Base-by-base conservation (phyloP, 2,888 invertebrate species). In the Acleris cristana region DNA sequence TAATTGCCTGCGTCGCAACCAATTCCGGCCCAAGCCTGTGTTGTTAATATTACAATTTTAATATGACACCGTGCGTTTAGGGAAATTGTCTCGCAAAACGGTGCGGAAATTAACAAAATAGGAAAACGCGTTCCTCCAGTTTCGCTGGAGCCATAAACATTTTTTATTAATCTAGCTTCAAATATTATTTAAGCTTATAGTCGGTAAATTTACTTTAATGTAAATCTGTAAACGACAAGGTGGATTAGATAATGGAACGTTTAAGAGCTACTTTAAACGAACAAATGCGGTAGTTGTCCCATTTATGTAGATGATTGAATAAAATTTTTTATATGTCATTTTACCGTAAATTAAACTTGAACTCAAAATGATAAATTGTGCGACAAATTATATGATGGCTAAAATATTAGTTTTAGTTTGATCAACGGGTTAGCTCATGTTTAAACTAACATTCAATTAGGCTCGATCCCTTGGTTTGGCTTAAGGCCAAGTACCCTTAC, bases 51-150 rank as follows among this genome's bases (percentile, higher is more conserved):
- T 65, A 16, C 23, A 26, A 51, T 61, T 61, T 65, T 51, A 51
- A 65, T 51, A 49, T 56, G 44, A 56, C 60, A 51, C 51, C 40
- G 65, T 56, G 44, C 51, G 23, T 61, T 52, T 55, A 12, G 65
- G 56, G 51, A 65, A 61, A 61, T 65, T 56, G 53, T 65, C 51
- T 65, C 61, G 55, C 56, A 61, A 44, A 65, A 65, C 26, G 44
- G 51, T 52, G 21, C 61, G 65, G 61, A 65, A 56, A 65, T 65
- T 65, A 65, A 61, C 55, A 40, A 55, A 65, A 61, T 56, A 55
- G 60, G 44, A 55, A 23, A 40, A 52, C 60, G 54, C 55, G 57
- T 23, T 48, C 49, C 44, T 21, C 57, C 48, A 53, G 26, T 49
- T 57, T 51, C 16, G 21, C 58, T 45, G 18, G n/a, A 57, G 23